Evolutionary conservation across 2,888 invertebrate species (phyloP).

Genomic region (Cyclophora punctaria): DNA sequence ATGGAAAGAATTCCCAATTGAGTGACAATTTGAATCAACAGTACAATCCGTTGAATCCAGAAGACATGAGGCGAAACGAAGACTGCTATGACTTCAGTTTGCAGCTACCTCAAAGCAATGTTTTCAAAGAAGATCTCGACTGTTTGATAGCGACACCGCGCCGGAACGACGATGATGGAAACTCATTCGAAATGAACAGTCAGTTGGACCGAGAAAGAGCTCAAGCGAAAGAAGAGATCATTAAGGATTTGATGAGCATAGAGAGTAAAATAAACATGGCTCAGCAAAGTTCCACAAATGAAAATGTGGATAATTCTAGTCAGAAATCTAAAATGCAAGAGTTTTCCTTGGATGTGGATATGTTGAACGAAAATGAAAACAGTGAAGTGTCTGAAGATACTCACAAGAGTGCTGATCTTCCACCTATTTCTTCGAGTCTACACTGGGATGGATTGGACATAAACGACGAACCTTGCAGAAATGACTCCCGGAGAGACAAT

Average conservation of each 20-base stretch:
- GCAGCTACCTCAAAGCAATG: slow-evolving; percentile 51
- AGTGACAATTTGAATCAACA: slow-evolving; percentile 47
- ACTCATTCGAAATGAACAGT: slow-evolving; percentile 32
- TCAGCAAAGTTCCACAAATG: slow-evolving; percentile 26
- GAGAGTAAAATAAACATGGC: slow-evolving; percentile 51
- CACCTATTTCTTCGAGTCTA: slow-evolving; percentile 22
- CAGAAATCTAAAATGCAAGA: slow-evolving; percentile 26
- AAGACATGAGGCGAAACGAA: slow-evolving; percentile 52
- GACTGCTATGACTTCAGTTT: slow-evolving; percentile 62
- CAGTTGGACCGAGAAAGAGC: slow-evolving; percentile 37
- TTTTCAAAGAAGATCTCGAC: slow-evolving; percentile 59
- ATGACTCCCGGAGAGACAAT: slow-evolving; percentile 10
- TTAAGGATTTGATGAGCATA: slow-evolving; percentile 64
- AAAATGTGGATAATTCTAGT: slow-evolving; percentile 23
- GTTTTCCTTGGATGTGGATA: slow-evolving; percentile 20
- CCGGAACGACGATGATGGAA: slow-evolving; percentile 38
- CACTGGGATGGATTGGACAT: slow-evolving; percentile 40
- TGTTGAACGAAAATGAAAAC: slow-evolving; percentile 18
- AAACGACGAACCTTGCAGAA: slow-evolving; percentile 10
- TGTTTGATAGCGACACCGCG: slow-evolving; percentile 60
- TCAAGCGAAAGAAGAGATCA: slow-evolving; percentile 59
- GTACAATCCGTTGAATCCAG: slow-evolving; percentile 49
- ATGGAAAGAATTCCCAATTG: slow-evolving; percentile 51
- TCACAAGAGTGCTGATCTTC: slow-evolving; percentile 21
- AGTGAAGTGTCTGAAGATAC: slow-evolving; percentile 16